Evolutionary conservation across 2,888 invertebrate species (phyloP).

Genomic region (Dynastes maya): DNA sequence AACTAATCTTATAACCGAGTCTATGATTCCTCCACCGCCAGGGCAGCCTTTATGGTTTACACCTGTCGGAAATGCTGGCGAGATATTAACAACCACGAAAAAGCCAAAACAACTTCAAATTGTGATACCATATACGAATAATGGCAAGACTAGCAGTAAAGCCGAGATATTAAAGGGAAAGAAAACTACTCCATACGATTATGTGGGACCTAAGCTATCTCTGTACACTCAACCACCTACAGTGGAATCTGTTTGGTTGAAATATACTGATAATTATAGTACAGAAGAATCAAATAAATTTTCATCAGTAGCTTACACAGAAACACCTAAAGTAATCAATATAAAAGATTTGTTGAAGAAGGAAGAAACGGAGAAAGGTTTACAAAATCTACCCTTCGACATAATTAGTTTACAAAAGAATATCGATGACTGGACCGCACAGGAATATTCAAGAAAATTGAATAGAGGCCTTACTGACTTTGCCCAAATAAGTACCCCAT

Average conservation of each 20-base stretch:
- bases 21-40: slow-evolving; percentile 62
- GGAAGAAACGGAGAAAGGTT: slow-evolving; percentile 55
- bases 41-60: slow-evolving; percentile 63
- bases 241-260: slow-evolving; percentile 64
- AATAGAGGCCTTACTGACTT: slow-evolving; percentile 61
- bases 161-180: slow-evolving; percentile 66
- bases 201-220: slow-evolving; percentile 57
- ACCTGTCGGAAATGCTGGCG: slow-evolving; percentile 51
- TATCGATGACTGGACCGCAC: slow-evolving; percentile 89
- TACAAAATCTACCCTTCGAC: slow-evolving; percentile 73
- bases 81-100: slow-evolving; percentile 64
- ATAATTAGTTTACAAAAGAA: slow-evolving; percentile 84
- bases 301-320: slow-evolving; percentile 65
- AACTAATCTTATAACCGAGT: slow-evolving; percentile 53
- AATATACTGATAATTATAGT: slow-evolving; percentile 72
- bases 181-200: slow-evolving; percentile 70
- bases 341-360: slow-evolving; percentile 71
- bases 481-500: slow-evolving; percentile 61
- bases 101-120: slow-evolving; percentile 82
- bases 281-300: slow-evolving; percentile 71
- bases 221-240: slow-evolving; percentile 64
- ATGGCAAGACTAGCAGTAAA: slow-evolving; percentile 35
- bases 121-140: slow-evolving; percentile 84
- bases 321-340: slow-evolving; percentile 68
- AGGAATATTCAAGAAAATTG: slow-evolving; percentile 77